These are phyloP conservation scores for Periophthalmus magnuspinnatus DNA, from an alignment of 2,797 vertebrate genomes.

Conservation along the genomic window DNA sequence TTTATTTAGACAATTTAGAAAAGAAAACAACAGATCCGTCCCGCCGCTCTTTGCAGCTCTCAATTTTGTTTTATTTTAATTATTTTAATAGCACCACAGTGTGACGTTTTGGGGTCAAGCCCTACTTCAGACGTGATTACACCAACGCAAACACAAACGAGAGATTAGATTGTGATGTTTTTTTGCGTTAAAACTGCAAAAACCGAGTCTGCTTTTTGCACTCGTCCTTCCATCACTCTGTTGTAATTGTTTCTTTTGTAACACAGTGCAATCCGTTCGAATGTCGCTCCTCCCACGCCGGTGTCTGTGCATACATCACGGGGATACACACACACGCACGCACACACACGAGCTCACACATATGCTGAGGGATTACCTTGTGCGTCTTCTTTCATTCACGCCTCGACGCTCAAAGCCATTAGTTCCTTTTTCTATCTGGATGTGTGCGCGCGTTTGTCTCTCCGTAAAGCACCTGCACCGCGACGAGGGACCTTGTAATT, in stretches of 20 bases:
- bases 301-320: slow-evolving; percentile 14
- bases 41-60: too few relatives aligned
- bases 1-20: too few relatives aligned
- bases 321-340: slow-evolving; percentile 10
- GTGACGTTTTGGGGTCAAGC: too few relatives aligned
- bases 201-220: not conserved
- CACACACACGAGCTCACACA: too few relatives aligned
- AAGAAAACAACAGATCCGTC: too few relatives aligned
- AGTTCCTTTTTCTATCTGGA: slow-evolving; percentile 17
- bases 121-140: too few relatives aligned
- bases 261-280: not conserved
- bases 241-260: slow-evolving; percentile 8
- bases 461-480: not conserved
- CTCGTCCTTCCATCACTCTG: not conserved
- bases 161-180: not conserved
- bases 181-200: not conserved
- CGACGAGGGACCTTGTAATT: slow-evolving; percentile 67
- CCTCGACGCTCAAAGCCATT: slow-evolving; percentile 25
- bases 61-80: too few relatives aligned
- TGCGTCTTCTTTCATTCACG: slow-evolving; percentile 34
- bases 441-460: slow-evolving; percentile 3
- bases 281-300: not conserved
- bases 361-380: slow-evolving; percentile 41
- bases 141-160: too few relatives aligned
- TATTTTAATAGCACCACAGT: too few relatives aligned